A percentile compares a stretch with the other conserved stretches of the same genome.
Evolutionary conservation across 2,797 vertebrate genomes (phyloP).

Genomic region (Xenopus petersii): DNA sequence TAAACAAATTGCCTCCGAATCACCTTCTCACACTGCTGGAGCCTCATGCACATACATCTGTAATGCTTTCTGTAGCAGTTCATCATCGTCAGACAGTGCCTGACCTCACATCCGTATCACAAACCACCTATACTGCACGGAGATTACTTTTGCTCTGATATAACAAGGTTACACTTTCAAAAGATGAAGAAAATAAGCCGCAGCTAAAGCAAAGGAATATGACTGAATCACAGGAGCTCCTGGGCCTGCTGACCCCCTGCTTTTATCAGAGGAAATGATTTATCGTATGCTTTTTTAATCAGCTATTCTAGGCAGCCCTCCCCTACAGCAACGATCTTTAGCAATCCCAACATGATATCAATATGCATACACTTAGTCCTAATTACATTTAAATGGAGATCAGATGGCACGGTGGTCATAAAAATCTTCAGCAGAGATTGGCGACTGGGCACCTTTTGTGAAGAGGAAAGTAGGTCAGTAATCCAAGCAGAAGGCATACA

Average conservation of each 20-base stretch:
- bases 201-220: conserved; percentile 24
- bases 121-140: not conserved
- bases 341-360: conserved; percentile 28
- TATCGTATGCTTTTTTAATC: conserved; percentile 19
- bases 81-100: not conserved
- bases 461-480: conserved; percentile 6
- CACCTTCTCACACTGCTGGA: not conserved
- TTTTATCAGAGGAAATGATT: conserved; percentile 35
- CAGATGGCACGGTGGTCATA: conserved; percentile 35
- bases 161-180: conserved; percentile 29
- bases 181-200: conserved; percentile 25
- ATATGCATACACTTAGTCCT: conserved; percentile 27
- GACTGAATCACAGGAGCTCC: conserved; percentile 21
- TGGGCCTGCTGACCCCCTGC: conserved; percentile 17
- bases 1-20: not conserved
- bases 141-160: conserved; percentile 25
- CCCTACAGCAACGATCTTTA: conserved; percentile 29
- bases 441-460: conserved; percentile 10
- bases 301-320: conserved; percentile 1
- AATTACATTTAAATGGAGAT: conserved; percentile 43
- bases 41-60: not conserved
- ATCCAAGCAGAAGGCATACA: not conserved
- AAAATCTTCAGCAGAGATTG: conserved; percentile 27
- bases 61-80: not conserved
- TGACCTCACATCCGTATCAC: conserved; percentile 21